These are phyloP conservation scores for Neoaliturus tenellus DNA, from an alignment of 2,888 invertebrate species.

Conservation along the genomic window DNA sequence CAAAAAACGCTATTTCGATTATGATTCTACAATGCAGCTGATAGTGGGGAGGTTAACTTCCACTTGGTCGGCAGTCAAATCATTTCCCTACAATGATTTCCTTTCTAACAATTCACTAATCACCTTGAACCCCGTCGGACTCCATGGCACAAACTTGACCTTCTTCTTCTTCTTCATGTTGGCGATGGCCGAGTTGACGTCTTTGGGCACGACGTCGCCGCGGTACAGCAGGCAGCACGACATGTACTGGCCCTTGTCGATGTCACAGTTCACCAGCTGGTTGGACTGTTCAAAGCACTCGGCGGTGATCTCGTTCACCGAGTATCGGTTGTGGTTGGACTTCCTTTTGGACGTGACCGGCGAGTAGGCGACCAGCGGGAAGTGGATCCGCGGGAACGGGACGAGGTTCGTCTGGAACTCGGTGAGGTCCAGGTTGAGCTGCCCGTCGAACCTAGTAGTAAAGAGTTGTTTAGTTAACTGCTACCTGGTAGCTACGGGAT, in stretches of 20 bases:
- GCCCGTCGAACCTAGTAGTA: conserved; percentile 95
- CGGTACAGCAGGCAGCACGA: conserved; percentile 66
- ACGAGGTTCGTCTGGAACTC: conserved; percentile 85
- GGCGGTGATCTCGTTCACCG: conserved; percentile 88
- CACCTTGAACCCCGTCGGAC: conserved; percentile 78
- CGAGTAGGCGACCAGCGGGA: conserved; percentile 85
- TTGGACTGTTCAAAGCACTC: conserved; percentile 93
- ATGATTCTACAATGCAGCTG: no score
- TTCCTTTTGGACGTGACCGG: conserved; percentile 84
- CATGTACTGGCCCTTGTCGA: conserved; percentile 71
- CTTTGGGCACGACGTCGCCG: conserved; percentile 64
- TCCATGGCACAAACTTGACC: conserved; percentile 78
- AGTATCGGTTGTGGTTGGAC: conserved; percentile 84
- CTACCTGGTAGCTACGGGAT: no score
- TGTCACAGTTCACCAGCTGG: conserved; percentile 95
- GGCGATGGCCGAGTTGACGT: conserved; percentile 63
- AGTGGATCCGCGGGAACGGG: conserved; percentile 95
- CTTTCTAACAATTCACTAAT: no score
- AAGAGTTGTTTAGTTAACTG: no score
- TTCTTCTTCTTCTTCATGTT: conserved; percentile 70
- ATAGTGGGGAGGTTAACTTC: no score
- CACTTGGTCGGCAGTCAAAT: no score
- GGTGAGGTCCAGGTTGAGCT: conserved; percentile 79
- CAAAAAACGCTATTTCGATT: no score
- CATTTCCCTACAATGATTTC: no score